A percentile compares a stretch with the other conserved stretches of the same genome.
These are phyloP conservation scores for Mus spicilegus DNA, from an alignment of 2,113 vertebrate species.

Conservation along the genomic window DNA sequence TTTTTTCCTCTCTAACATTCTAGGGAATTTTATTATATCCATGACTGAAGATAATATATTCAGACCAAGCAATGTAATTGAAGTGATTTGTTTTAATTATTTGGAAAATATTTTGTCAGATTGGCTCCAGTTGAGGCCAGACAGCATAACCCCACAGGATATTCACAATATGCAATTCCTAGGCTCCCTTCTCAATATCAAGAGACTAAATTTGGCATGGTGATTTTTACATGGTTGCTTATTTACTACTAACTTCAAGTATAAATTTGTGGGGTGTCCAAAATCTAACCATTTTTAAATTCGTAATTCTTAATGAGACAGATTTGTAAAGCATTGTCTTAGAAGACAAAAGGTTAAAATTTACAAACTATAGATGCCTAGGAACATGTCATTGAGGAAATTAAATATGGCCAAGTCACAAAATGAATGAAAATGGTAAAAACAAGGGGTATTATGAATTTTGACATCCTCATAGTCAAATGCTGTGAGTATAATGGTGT, in stretches of 20 bases:
- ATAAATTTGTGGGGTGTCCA: background rate
- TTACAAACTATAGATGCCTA: background rate
- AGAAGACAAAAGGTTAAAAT: background rate
- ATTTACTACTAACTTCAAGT: background rate
- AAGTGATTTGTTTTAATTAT: slow-evolving; percentile 58
- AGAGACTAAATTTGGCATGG: background rate
- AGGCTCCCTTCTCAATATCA: background rate
- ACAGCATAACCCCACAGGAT: background rate
- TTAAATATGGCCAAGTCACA: background rate
- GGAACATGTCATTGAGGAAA: background rate
- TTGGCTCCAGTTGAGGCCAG: background rate
- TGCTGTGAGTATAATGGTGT: background rate
- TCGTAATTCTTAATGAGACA: background rate
- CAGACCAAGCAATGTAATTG: background rate
- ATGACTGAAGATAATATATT: slow-evolving; percentile 48
- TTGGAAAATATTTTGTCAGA: slow-evolving; percentile 34
- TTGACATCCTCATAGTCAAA: background rate
- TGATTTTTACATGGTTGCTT: background rate
- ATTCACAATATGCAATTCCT: background rate
- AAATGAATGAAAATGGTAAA: background rate
- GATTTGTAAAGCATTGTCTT: background rate
- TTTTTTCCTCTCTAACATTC: slow-evolving; percentile 40
- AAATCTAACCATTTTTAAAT: slow-evolving; percentile 4
- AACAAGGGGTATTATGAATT: background rate
- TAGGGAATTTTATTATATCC: slow-evolving; percentile 48